Evolutionary conservation across 2,888 invertebrate genomes (phyloP).

Genomic region (Zele albiditarsus): DNA sequence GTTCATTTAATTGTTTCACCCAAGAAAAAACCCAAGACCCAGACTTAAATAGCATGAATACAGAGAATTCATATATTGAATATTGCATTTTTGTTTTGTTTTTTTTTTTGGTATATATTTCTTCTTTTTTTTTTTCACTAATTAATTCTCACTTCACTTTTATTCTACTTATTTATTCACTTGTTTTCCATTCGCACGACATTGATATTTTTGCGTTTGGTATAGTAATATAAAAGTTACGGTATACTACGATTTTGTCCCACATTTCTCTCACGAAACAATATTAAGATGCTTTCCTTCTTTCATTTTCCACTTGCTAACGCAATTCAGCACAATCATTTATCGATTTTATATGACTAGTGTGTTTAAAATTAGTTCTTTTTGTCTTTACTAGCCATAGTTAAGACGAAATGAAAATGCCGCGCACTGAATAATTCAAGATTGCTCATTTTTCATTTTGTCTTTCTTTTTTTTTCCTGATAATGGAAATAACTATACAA

Average conservation of each 20-base stretch:
- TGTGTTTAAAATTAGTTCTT: conserved; percentile 28
- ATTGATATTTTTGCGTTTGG: conserved; percentile 43
- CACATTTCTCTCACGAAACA: conserved; percentile 36
- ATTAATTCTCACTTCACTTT: conserved; percentile 42
- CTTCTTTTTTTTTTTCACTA: conserved; percentile 44
- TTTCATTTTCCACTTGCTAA: background rate
- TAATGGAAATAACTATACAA: conserved; percentile 11
- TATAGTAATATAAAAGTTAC: conserved; percentile 50
- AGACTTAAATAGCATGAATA: conserved; percentile 38
- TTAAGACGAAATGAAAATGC: background rate
- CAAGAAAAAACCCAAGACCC: background rate
- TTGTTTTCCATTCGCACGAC: conserved; percentile 34
- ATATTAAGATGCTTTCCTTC: conserved; percentile 35
- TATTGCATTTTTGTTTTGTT: conserved; percentile 40
- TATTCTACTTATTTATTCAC: background rate
- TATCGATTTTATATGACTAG: conserved; percentile 39
- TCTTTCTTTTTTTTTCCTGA: background rate
- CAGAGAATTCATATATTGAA: conserved; percentile 46
- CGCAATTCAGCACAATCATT: conserved; percentile 18
- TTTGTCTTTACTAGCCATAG: background rate
- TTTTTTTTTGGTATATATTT: conserved; percentile 23
- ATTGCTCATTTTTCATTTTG: background rate
- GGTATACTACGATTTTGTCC: conserved; percentile 33
- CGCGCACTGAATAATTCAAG: background rate
- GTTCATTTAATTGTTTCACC: background rate